Evolutionary conservation across 2,888 invertebrate genomes (phyloP).

Genomic region (Troides oblongomaculatus): DNA sequence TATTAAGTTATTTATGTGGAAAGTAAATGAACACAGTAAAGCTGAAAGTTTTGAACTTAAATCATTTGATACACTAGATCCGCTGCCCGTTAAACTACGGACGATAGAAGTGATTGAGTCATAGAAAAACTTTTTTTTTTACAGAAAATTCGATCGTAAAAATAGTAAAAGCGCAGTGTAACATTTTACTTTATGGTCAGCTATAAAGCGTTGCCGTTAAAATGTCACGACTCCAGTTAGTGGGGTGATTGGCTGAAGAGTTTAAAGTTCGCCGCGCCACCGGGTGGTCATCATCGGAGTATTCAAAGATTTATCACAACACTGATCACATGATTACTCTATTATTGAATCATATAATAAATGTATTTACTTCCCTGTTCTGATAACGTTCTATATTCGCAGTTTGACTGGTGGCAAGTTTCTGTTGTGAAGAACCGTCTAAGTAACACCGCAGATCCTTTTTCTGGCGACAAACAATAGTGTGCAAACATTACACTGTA

Average conservation of each 20-base stretch:
- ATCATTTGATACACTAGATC: not conserved
- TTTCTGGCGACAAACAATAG: too few relatives aligned
- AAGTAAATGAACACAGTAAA: constrained; percentile 1
- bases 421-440: too few relatives aligned
- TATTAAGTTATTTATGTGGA: not conserved
- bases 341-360: constrained; percentile 26
- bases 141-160: constrained; percentile 26
- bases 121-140: constrained; percentile 11
- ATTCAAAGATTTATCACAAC: constrained; percentile 39
- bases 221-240: constrained; percentile 37
- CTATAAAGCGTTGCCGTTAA: constrained; percentile 41
- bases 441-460: too few relatives aligned
- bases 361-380: not conserved
- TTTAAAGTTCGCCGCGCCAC: constrained; percentile 42
- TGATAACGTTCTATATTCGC: not conserved
- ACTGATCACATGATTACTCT: constrained; percentile 38
- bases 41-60: constrained; percentile 4
- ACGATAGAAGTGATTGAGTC: constrained; percentile 3
- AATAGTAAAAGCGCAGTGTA: constrained; percentile 28
- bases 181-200: constrained; percentile 38
- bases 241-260: constrained; percentile 36
- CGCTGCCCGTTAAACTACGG: constrained; percentile 10
- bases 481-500: too few relatives aligned
- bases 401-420: too few relatives aligned
- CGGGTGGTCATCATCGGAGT: constrained; percentile 39